Conservation (phyloP, 2,888 invertebrate genomes). For the Ophraella communa region DNA sequence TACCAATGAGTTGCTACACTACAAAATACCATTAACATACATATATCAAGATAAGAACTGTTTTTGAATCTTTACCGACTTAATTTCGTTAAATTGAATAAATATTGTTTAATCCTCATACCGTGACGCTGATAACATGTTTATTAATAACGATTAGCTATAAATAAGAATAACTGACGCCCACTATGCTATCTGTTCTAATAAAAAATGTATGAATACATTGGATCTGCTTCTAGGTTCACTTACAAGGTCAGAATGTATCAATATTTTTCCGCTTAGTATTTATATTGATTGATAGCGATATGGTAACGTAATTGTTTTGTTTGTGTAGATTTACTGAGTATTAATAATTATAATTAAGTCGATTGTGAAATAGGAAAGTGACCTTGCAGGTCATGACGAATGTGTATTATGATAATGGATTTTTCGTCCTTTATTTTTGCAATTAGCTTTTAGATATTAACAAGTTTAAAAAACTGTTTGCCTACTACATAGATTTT, state of each 20-base stretch:
- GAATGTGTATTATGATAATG: too few species aligned
- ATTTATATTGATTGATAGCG: background rate
- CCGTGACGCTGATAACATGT: background rate
- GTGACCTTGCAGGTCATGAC: background rate
- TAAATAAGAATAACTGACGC: background rate
- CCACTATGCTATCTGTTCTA: background rate
- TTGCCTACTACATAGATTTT: too few species aligned
- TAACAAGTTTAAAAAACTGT: too few species aligned
- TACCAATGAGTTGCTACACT: background rate
- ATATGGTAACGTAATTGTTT: background rate
- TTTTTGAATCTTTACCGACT: background rate
- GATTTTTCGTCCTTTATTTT: too few species aligned
- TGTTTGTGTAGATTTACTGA: background rate
- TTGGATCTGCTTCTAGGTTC: background rate
- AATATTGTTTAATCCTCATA: background rate
- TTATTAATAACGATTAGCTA: background rate
- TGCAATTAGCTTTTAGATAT: too few species aligned
- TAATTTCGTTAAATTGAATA: background rate
- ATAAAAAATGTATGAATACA: background rate
- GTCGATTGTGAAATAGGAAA: background rate
- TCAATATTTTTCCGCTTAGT: background rate
- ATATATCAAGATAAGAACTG: background rate
- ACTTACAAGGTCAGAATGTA: background rate
- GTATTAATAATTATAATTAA: background rate
- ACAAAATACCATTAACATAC: too few species aligned